These are phyloP conservation scores for Drosophila sproati DNA, from an alignment of 1,140 invertebrate species.

Conservation along the genomic window DNA sequence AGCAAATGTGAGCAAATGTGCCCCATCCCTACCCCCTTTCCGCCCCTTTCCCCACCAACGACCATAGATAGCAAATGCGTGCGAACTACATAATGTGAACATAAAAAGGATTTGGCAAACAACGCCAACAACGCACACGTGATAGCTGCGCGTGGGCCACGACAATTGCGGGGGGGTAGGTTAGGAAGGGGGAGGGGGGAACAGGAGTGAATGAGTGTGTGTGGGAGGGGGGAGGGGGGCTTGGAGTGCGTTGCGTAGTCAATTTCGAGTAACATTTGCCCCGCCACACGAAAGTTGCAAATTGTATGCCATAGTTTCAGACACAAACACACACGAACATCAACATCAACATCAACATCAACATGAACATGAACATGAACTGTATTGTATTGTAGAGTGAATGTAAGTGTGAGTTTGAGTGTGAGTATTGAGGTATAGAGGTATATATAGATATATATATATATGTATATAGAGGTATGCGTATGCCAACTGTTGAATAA, in stretches of 20 bases:
- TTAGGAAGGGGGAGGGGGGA: too few species aligned
- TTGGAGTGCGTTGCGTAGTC: constrained; percentile 26
- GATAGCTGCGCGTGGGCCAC: constrained; percentile 16
- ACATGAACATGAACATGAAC: neutral
- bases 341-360: neutral
- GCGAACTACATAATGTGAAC: constrained; percentile 82
- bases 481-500: constrained; percentile 71
- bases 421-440: neutral
- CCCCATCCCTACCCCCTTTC: neutral
- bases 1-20: constrained; percentile 54
- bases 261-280: constrained; percentile 62
- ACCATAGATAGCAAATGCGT: constrained; percentile 58
- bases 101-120: constrained; percentile 83
- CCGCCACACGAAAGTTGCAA: constrained; percentile 64
- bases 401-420: constrained; percentile 38
- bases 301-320: constrained; percentile 68
- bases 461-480: constrained; percentile 3
- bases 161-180: too few species aligned
- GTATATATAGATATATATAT: too few species aligned
- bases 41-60: neutral
- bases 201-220: constrained; percentile 1
- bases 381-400: constrained; percentile 13
- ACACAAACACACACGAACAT: constrained; percentile 25
- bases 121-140: constrained; percentile 23
- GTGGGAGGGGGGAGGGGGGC: neutral